Evolutionary conservation across 2,113 vertebrate genomes (phyloP), one percentile per base, ranked within the genome.

Genomic region (Protobothrops flavoviridis): DNA sequence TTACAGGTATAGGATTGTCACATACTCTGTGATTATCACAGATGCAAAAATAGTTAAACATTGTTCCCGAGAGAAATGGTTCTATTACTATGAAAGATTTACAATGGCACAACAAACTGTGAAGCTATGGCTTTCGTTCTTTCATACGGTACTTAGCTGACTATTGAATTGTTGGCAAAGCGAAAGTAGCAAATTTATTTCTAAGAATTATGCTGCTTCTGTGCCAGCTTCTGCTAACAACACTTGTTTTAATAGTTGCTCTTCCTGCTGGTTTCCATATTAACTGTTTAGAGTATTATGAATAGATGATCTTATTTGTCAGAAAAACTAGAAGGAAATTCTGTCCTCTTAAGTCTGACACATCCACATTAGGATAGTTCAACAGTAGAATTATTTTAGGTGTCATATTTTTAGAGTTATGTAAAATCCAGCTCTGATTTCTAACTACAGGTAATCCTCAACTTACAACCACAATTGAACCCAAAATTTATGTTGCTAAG

Each of bases 161-260:
- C 53, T 33, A 48, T 24, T 88, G 87, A 91, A 93, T 88, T 94
- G 87, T n/a, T 55, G 55, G 48, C 33, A 85, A 64, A 88, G 23
- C 87, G 59, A 55, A 91, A 91, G 45, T 29, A 91, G 69, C 56
- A 94, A 92, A 90, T 85, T 92, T 39, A 90, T 90, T 88, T 94
- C 15, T 33, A 90, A 69, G 91, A 94, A 43, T 90, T 53, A 69
- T 64, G n/a, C 74, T 90, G 56, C 56, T 69, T 17, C 74, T 53
- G 21, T 59, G 17, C 69, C 56, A 90, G 56, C 39, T 17, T 87
- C 56, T 94, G 56, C 48, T 69, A 87, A 69, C 69, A 90, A 90
- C 33, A 45, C 6, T 92, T 90, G 48, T 86, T 94, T 92, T 64
- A 33, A 55, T 86, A 26, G 69, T 90, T 92, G 55, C 61, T 92